phyloP scores from a whole-genome alignment of 2,113 vertebrate species.

The Peromyscus californicus region DNA sequence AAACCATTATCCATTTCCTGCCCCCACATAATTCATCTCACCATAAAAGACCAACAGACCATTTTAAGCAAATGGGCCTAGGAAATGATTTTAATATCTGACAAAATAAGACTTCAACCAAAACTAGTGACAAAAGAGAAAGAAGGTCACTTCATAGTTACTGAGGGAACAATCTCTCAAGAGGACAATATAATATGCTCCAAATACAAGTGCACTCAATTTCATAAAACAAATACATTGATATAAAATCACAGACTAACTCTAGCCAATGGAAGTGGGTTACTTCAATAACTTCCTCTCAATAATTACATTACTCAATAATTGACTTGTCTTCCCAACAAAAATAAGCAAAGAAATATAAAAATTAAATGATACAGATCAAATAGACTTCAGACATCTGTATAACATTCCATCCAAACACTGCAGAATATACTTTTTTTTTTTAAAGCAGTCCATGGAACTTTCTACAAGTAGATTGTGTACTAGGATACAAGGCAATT shows the following conservation, averaged over 20 bases:
- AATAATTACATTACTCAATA: neutral
- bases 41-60: neutral
- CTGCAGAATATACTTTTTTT: neutral
- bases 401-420: neutral
- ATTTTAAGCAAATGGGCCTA: neutral
- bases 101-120: neutral
- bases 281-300: neutral
- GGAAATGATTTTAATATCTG: neutral
- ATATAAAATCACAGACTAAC: neutral
- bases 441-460: neutral
- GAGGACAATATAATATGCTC: neutral
- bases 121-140: neutral
- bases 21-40: neutral
- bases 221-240: neutral
- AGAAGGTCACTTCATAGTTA: neutral
- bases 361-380: neutral
- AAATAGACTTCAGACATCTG: neutral
- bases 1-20: neutral
- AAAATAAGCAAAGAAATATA: neutral
- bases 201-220: neutral
- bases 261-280: neutral
- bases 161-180: neutral
- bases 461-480: too few species aligned
- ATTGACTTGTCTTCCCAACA: neutral
- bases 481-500: neutral